A percentile compares a stretch with the other conserved stretches of the same genome.
phyloP scores from a whole-genome alignment of 2,888 invertebrate genomes.

The Candidula unifasciata region DNA sequence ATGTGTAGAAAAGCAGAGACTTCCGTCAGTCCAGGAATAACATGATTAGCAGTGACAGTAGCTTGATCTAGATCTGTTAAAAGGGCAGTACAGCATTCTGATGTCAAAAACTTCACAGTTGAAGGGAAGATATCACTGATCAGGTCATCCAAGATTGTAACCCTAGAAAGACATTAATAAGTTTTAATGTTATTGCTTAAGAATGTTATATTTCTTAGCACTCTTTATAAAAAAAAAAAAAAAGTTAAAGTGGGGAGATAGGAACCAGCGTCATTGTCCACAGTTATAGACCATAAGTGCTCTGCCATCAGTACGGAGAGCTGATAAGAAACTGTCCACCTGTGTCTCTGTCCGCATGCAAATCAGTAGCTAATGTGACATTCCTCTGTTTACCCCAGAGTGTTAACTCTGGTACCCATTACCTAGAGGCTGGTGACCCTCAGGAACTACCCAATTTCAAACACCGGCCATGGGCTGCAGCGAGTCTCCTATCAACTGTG shows the following conservation, averaged over 20 bases:
- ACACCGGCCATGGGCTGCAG: too few species aligned
- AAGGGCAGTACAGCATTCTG: slow-evolving; percentile 68
- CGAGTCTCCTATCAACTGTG: too few species aligned
- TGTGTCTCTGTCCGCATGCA: too few species aligned
- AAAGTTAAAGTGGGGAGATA: not conserved
- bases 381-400: too few species aligned
- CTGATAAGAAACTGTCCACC: too few species aligned
- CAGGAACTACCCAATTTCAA: too few species aligned
- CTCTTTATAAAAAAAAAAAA: not conserved
- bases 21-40: slow-evolving; percentile 69
- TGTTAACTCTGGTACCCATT: too few species aligned
- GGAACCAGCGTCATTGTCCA: too few species aligned
- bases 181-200: not conserved
- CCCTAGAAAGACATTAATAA: slow-evolving; percentile 58
- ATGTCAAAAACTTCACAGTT: slow-evolving; percentile 71
- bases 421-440: too few species aligned
- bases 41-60: slow-evolving; percentile 58
- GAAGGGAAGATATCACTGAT: slow-evolving; percentile 71
- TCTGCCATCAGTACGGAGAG: too few species aligned
- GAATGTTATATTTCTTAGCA: not conserved
- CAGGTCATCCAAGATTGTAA: slow-evolving; percentile 71
- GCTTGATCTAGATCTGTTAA: slow-evolving; percentile 62
- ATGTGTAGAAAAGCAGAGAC: slow-evolving; percentile 72
- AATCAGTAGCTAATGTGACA: too few species aligned
- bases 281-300: too few species aligned